Evolutionary conservation across 2,113 vertebrate genomes (phyloP), one percentile per base, ranked within the genome.

Genomic region (Asarcornis scutulata): DNA sequence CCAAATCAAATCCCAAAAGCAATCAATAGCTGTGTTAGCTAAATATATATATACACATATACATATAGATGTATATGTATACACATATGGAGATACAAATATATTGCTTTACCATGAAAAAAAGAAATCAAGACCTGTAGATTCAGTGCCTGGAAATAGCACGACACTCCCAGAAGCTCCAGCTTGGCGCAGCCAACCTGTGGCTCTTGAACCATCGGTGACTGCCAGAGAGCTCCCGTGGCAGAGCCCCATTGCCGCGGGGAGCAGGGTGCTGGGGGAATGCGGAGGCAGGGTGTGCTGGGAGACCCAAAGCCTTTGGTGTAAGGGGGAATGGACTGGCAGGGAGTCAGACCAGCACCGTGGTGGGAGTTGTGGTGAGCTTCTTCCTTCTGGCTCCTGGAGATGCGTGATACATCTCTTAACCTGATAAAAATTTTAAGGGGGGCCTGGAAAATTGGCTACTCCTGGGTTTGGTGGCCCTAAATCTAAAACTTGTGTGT

Each of bases 401-500:
- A 34, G 17, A 27, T 15, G 5, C 10, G 2, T 6, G 50, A 23
- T 68, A 9, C 4, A 3, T 27, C 29, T n/a, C n/a, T 68, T 32
- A 17, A 50, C 6, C 29, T 50, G 38, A 20, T 56, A 29, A 25
- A 25, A 75, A 60, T 62, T 22, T 50, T 32, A 10, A 10, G 31
- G 13, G 6, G 31, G 17, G 27, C 17, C 17, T 69, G 48, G 26
- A 18, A 77, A 31, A 56, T 2, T 25, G 29, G 58, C 46, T 85
- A 0, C 12, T 62, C 12, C 34, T 21, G 38, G 82, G 55, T 55
- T 82, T 0, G 0, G 80, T 23, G 55, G 36, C 55, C 27, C 5
- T 18, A 40, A 0, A 0, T 31, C 89, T 96, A 44, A 89, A 94
- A 83, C 52, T 76, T 96, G 92, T 96, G 59, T 97, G 92, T 97